Percentiles rank a stretch among this genome's conserved stretches.
Evolutionary conservation across 64 coral and sea anemone species (phyloP).

Genomic region (Pocillopora verrucosa): DNA sequence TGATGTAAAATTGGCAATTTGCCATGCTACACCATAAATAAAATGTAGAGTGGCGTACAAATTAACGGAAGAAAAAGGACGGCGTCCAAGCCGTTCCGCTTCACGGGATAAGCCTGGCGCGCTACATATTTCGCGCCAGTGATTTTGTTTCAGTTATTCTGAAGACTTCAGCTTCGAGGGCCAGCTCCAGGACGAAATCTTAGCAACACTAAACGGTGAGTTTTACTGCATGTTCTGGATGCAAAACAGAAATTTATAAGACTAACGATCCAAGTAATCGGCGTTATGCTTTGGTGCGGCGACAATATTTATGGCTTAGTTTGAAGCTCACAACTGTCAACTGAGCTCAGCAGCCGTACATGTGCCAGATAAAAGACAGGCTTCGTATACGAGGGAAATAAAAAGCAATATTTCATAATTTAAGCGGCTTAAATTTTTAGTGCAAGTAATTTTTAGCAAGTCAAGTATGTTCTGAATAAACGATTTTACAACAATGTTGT

Average conservation of each 20-base stretch:
- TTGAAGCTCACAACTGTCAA: background rate
- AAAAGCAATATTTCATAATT: background rate
- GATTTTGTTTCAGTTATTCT: slow-evolving; percentile 4
- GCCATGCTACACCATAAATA: too few relatives aligned
- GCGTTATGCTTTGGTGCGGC: background rate
- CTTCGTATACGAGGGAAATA: background rate
- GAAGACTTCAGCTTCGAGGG: slow-evolving; percentile 23
- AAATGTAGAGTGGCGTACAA: too few relatives aligned
- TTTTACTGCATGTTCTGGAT: background rate
- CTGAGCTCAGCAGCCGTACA: background rate
- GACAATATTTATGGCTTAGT: background rate
- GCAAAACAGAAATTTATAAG: slow-evolving; percentile 5
- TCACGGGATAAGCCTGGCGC: background rate
- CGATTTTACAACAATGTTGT: slow-evolving; percentile 11
- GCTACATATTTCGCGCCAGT: background rate
- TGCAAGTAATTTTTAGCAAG: background rate
- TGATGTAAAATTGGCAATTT: too few relatives aligned
- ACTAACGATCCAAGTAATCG: slow-evolving; percentile 14
- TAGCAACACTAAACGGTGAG: background rate
- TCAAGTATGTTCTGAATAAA: slow-evolving; percentile 23
- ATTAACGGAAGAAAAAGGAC: too few relatives aligned
- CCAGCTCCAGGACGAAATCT: background rate
- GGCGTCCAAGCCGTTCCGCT: too few relatives aligned
- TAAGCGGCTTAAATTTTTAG: background rate
- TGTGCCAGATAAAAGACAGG: background rate